Evolutionary conservation across 2,113 vertebrate species (phyloP), one percentile per base, ranked within the genome.

Genomic region (Thalassarche chlororhynchos): DNA sequence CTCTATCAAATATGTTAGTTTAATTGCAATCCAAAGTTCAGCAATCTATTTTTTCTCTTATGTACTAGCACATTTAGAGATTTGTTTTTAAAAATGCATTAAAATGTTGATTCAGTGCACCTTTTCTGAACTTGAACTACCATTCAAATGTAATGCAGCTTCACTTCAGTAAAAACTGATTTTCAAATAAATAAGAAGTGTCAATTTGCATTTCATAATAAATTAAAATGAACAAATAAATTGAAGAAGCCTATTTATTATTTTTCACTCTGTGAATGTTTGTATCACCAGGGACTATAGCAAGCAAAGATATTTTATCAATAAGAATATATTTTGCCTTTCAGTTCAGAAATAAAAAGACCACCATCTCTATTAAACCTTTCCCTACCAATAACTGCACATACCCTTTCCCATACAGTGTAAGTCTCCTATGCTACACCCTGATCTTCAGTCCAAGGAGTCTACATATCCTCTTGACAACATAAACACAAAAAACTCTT

Each of bases 401-500:
- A 2, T 9, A 34, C 38, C 17, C 58, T 29, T 40, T 64, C 54
- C 61, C 34, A 5, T 3, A 2, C 2, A 8, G 24, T 4, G 2
- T 18, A 40, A 32, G 77, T n/a, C 66, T 69, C 66, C 65, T 29
- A 5, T 8, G 51, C 60, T 84, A 34, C 90, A 85, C 72, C 88
- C 47, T 57, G 29, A 17, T 28, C 75, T 40, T 23, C 84, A 57
- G 40, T 8, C 60, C 51, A 71, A 54, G 42, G 36, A 86, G 66
- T 55, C 49, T 5, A 26, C 25, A 20, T 71, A 76, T 84, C 64
- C 75, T 84, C 78, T 47, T 81, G 68, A 91, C 75, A 90, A 90
- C 57, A 79, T 32, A 77, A 97, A 84, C 42, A 92, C 55, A 84
- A 75, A 93, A 89, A 57, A 6, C 21, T 68, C 52, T 79, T 85